These are phyloP conservation scores for Lichenostomus cassidix DNA, from an alignment of 2,113 vertebrate species.

Conservation along the genomic window DNA sequence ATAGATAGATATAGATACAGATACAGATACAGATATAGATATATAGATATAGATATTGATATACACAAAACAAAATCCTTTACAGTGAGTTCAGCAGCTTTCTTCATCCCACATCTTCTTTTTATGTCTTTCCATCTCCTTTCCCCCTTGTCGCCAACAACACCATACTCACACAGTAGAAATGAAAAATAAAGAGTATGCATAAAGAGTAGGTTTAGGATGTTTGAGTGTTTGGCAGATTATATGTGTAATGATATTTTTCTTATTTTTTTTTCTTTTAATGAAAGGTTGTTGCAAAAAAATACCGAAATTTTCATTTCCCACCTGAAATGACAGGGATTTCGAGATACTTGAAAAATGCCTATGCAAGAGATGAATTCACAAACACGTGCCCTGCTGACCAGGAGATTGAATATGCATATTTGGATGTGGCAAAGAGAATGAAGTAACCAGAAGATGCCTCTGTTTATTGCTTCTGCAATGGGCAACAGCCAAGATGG, in stretches of 20 bases:
- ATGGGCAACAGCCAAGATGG: not conserved
- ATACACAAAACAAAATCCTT: not conserved
- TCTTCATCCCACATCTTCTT: not conserved
- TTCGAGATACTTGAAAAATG: slow-evolving; percentile 88
- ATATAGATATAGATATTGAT: no score
- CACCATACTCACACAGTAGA: not conserved
- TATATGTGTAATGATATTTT: not conserved
- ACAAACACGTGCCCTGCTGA: slow-evolving; percentile 92
- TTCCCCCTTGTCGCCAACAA: not conserved
- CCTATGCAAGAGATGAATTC: slow-evolving; percentile 91
- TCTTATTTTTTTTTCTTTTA: not conserved
- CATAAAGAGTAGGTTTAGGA: not conserved
- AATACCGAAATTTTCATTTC: slow-evolving; percentile 92
- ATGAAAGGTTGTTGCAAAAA: slow-evolving; percentile 88
- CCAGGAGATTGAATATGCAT: slow-evolving; percentile 88
- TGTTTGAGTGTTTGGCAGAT: not conserved
- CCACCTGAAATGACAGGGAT: slow-evolving; percentile 89
- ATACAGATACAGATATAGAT: not conserved
- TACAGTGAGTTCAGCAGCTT: not conserved
- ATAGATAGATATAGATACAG: not conserved
- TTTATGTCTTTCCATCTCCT: not conserved
- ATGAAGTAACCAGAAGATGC: slow-evolving; percentile 76
- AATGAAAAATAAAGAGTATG: not conserved
- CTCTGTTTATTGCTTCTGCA: not conserved
- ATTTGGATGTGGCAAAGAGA: slow-evolving; percentile 87